Conservation (phyloP, 1,140 invertebrate genomes). For the Pogonomyrmex barbatus region DNA sequence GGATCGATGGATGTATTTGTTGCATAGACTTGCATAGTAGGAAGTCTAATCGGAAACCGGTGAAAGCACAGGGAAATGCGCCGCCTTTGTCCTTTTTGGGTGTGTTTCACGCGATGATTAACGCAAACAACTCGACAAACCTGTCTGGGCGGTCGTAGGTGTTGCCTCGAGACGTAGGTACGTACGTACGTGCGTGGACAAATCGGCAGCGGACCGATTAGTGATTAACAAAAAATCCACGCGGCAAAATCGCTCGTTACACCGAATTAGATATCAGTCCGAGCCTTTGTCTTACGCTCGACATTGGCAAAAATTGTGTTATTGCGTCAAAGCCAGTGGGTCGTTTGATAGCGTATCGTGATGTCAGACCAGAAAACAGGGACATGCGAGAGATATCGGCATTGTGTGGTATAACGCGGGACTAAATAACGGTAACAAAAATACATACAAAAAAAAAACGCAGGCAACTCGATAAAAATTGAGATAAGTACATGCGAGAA, state of each 20-base stretch:
- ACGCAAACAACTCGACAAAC: neutral
- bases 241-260: neutral
- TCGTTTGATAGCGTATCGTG: slow-evolving; percentile 12
- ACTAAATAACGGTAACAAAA: neutral
- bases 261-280: slow-evolving; percentile 9
- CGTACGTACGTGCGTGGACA: neutral
- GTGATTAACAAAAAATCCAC: slow-evolving; percentile 17
- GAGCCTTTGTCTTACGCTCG: neutral
- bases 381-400: neutral
- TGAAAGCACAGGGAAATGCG: slow-evolving; percentile 40
- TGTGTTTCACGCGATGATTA: slow-evolving; percentile 27
- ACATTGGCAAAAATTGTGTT: neutral
- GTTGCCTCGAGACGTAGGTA: neutral
- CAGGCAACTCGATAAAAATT: neutral
- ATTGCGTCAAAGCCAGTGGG: slow-evolving; percentile 33
- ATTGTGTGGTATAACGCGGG: neutral
- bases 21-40: slow-evolving; percentile 16
- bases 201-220: slow-evolving; percentile 32
- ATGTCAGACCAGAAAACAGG: slow-evolving; percentile 2
- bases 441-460: neutral
- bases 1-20: neutral
- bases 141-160: neutral
- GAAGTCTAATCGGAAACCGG: neutral
- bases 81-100: neutral
- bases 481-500: neutral